Conservation (phyloP, 2,113 vertebrate genomes). For the Pachyramphus minor region DNA sequence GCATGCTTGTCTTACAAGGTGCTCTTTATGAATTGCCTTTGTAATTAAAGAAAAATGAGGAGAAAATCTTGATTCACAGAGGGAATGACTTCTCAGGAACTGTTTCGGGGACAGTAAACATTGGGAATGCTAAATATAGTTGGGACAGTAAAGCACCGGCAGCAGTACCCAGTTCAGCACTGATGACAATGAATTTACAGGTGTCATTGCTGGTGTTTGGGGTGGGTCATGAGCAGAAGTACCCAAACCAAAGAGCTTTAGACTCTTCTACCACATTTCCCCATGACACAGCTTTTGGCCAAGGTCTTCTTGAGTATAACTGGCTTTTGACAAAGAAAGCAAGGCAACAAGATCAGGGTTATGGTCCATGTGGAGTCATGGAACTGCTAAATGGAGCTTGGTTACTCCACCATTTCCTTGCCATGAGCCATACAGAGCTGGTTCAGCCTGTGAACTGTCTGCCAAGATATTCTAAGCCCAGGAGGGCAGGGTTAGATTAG, state of each 20-base stretch:
- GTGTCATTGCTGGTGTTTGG: not conserved
- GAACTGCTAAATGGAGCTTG: not conserved
- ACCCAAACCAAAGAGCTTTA: not conserved
- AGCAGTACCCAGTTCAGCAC: not conserved
- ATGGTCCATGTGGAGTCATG: not conserved
- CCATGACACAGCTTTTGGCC: not conserved
- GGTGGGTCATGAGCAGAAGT: not conserved
- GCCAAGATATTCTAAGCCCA: not conserved
- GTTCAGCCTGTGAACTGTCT: not conserved
- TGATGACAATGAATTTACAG: not conserved
- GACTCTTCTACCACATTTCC: not conserved
- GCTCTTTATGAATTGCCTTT: conserved; percentile 39
- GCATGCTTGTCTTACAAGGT: not conserved
- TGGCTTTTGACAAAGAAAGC: not conserved
- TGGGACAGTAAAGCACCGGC: not conserved
- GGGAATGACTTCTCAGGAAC: not conserved
- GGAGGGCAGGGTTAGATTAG: not conserved
- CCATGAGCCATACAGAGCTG: not conserved
- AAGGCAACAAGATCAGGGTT: accelerated
- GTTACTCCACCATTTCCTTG: not conserved
- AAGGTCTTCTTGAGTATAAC: not conserved
- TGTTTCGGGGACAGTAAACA: not conserved
- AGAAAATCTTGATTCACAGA: not conserved
- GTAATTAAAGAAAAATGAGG: conserved; percentile 29
- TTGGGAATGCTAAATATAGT: not conserved